Evolutionary conservation across 2,113 vertebrate species (phyloP).

Genomic region (Gavialis gangeticus): DNA sequence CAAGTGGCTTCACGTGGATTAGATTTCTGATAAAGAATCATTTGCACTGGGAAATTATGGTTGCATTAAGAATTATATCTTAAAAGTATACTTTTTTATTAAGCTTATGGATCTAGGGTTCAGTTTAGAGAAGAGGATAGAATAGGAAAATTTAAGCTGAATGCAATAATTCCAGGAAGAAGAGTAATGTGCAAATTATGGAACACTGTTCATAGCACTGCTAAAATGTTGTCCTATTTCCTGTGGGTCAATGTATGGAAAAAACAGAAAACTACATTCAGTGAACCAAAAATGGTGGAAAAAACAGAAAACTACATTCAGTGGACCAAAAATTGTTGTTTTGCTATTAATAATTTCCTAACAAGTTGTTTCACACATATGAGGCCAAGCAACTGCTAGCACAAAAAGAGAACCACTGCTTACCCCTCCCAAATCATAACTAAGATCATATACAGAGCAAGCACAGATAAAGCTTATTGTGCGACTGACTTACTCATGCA

Average conservation of each 20-base stretch:
- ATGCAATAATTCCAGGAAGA: not conserved
- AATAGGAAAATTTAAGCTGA: not conserved
- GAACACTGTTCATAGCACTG: not conserved
- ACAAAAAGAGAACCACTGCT: not conserved
- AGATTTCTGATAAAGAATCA: too few species aligned
- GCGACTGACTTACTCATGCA: fast-evolving
- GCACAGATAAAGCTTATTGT: not conserved
- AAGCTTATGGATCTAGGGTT: not conserved
- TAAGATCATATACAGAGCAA: not conserved
- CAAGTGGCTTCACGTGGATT: not conserved
- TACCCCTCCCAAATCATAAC: not conserved
- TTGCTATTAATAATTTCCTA: not conserved
- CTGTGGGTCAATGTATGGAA: not conserved
- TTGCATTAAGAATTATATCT: not conserved
- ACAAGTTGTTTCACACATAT: not conserved
- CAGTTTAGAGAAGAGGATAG: not conserved
- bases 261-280: fast-evolving
- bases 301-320: fast-evolving
- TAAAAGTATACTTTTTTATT: not conserved
- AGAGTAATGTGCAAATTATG: not conserved
- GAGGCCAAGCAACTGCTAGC: not conserved
- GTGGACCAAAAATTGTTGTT: not conserved
- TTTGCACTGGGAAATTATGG: too few species aligned
- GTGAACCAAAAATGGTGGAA: not conserved
- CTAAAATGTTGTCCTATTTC: not conserved